These are phyloP conservation scores for Urophycis tenuis DNA, from an alignment of 2,797 vertebrate genomes.

Conservation along the genomic window DNA sequence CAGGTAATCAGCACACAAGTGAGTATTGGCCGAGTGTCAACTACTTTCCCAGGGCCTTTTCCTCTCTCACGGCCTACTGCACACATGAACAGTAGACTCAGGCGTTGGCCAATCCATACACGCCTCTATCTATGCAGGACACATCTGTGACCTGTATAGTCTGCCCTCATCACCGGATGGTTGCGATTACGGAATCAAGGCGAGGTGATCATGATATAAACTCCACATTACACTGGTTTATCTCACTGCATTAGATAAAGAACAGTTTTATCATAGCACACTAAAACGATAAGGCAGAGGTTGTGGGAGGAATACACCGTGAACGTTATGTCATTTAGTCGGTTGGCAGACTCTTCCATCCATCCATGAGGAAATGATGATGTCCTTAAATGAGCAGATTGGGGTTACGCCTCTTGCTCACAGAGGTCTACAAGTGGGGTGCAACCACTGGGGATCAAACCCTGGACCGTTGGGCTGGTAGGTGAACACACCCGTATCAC, in stretches of 20 bases:
- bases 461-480: background rate
- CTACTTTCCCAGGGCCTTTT: background rate
- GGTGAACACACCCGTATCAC: background rate
- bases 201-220: slow-evolving; percentile 15
- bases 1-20: background rate
- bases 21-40: background rate
- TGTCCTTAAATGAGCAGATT: background rate
- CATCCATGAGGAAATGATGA: background rate
- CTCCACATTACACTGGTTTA: slow-evolving; percentile 10
- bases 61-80: background rate
- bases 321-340: too few species aligned
- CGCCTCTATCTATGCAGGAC: slow-evolving; percentile 21
- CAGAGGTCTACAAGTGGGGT: background rate
- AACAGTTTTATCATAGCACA: background rate
- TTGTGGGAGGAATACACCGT: background rate
- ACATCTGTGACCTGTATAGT: slow-evolving; percentile 12
- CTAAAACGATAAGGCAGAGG: background rate
- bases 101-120: background rate
- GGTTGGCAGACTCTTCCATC: too few species aligned
- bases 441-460: background rate
- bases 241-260: background rate
- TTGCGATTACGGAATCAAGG: slow-evolving; percentile 21
- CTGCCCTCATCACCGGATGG: slow-evolving; percentile 22
- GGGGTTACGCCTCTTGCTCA: background rate
- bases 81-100: background rate